These are phyloP conservation scores for Sitobion miscanthi DNA, from an alignment of 1,140 invertebrate species.

Conservation along the genomic window DNA sequence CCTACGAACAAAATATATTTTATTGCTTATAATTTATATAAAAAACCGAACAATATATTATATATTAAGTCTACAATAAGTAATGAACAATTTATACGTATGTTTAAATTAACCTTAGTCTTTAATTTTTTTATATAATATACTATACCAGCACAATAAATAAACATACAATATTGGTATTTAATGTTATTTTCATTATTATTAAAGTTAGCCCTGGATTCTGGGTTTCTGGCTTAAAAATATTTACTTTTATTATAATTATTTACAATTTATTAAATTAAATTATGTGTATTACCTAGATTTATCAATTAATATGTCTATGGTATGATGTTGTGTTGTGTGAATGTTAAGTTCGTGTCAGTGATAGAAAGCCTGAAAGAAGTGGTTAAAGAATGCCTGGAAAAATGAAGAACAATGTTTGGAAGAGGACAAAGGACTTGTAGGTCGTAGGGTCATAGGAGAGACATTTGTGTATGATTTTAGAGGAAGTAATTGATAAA, in stretches of 20 bases:
- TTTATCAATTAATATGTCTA: background rate
- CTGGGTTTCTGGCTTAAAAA: background rate
- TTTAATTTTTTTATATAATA: slow-evolving; percentile 7
- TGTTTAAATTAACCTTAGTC: background rate
- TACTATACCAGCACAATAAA: background rate
- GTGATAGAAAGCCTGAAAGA: background rate
- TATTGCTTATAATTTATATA: slow-evolving; percentile 12
- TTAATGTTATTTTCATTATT: background rate
- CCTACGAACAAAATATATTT: slow-evolving; percentile 36
- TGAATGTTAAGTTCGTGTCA: background rate
- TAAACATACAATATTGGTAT: background rate
- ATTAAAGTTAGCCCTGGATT: background rate
- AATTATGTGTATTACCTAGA: too few species aligned
- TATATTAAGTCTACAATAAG: slow-evolving; percentile 26
- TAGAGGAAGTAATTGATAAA: too few species aligned
- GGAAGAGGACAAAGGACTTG: too few species aligned
- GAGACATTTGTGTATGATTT: too few species aligned
- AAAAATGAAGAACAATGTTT: background rate
- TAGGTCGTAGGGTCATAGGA: too few species aligned
- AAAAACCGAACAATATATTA: slow-evolving; percentile 27
- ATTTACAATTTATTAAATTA: too few species aligned
- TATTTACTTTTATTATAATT: background rate
- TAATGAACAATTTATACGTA: slow-evolving; percentile 12
- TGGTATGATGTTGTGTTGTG: background rate
- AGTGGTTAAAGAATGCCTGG: background rate